phyloP scores from a whole-genome alignment of 1,140 invertebrate genomes.

The Bombus difficillimus region DNA sequence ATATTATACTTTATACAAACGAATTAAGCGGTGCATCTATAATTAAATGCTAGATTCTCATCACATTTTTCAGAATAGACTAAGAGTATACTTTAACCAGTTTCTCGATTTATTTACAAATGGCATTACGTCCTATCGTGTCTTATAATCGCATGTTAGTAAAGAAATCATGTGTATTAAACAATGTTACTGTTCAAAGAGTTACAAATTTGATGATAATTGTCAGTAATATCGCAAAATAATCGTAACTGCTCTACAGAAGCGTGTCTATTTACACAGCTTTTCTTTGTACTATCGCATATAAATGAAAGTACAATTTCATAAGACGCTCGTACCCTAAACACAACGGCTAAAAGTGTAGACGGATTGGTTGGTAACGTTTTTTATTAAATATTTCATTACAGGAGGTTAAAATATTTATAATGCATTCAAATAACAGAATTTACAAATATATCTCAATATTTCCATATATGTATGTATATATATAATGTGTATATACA shows the following conservation, averaged over 20 bases:
- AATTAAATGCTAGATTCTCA: slow-evolving; percentile 9
- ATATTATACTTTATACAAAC: slow-evolving; percentile 12
- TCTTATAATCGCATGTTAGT: background rate
- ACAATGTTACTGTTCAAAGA: background rate
- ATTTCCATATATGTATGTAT: slow-evolving; percentile 75
- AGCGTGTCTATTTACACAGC: background rate
- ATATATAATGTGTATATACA: slow-evolving; percentile 70
- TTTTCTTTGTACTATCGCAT: slow-evolving; percentile 11
- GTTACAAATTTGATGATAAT: background rate
- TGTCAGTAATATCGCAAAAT: slow-evolving; percentile 3
- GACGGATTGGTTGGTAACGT: slow-evolving; percentile 76
- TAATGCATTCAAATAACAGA: slow-evolving; percentile 81
- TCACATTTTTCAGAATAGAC: background rate
- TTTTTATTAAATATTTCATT: slow-evolving; percentile 82
- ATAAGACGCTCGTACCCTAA: background rate
- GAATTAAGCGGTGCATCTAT: slow-evolving; percentile 3
- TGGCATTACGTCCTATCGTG: background rate
- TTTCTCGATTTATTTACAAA: slow-evolving; percentile 15
- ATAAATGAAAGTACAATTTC: background rate
- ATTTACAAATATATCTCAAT: slow-evolving; percentile 82
- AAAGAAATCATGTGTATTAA: slow-evolving; percentile 10
- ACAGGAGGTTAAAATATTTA: slow-evolving; percentile 82
- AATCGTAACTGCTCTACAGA: slow-evolving; percentile 3
- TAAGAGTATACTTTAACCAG: background rate
- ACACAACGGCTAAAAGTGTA: slow-evolving; percentile 8